Conservation (phyloP, 2,113 vertebrate species). For the Brienomyrus longianalis region DNA sequence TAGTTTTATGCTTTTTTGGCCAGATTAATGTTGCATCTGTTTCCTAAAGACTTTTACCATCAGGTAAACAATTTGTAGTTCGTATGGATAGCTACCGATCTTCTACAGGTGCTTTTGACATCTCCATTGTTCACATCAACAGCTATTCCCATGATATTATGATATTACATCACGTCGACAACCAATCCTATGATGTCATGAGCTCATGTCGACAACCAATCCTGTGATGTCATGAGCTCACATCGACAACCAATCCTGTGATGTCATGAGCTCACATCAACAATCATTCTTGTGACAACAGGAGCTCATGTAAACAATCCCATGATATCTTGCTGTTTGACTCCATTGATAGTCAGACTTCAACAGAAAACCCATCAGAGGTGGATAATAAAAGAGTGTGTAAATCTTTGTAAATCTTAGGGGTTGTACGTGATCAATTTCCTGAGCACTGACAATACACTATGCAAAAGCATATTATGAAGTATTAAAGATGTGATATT, state of each 20-base stretch:
- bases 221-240: background rate
- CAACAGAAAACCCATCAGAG: background rate
- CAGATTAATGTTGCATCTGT: no score
- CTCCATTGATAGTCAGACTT: background rate
- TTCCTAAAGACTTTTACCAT: no score
- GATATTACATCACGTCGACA: background rate
- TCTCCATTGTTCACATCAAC: background rate
- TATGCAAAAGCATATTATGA: no score
- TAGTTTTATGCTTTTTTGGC: no score
- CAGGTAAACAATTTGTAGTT: no score
- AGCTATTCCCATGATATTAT: background rate
- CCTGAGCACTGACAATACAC: no score
- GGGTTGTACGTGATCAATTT: no score
- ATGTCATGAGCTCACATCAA: background rate
- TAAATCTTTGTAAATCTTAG: background rate
- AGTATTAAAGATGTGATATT: no score
- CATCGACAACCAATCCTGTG: background rate
- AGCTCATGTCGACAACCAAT: background rate
- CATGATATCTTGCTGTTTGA: background rate
- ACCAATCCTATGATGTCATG: background rate
- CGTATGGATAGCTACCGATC: no score
- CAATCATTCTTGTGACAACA: no score
- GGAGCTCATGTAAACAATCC: background rate
- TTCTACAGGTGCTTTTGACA: no score
- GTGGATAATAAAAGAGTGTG: background rate